Evolutionary conservation across 2,888 invertebrate genomes (phyloP).

Genomic region (Lepidonotus clava): DNA sequence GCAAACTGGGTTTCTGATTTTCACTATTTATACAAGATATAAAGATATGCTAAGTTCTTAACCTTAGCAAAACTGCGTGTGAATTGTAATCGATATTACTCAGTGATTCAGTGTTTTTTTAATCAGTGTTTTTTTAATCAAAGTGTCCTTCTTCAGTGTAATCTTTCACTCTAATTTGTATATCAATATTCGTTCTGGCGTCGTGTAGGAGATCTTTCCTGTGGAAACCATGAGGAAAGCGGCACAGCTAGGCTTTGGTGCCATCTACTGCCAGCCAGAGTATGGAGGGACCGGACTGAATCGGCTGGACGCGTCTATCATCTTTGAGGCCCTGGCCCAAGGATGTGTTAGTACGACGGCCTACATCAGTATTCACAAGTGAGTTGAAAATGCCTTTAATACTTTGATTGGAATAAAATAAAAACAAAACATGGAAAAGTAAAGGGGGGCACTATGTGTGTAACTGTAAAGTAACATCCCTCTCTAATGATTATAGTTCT

Average conservation of each 20-base stretch:
- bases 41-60: background rate
- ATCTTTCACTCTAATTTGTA: no score
- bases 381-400: conserved; percentile 60
- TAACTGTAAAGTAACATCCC: no score
- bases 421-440: background rate
- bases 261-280: conserved; percentile 82
- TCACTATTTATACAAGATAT: background rate
- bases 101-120: no score
- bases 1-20: no score
- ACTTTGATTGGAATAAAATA: background rate
- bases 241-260: conserved; percentile 83
- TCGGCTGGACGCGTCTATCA: conserved; percentile 82
- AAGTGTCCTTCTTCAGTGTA: no score
- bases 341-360: conserved; percentile 84
- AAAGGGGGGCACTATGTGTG: background rate
- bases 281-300: conserved; percentile 82
- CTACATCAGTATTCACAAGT: conserved; percentile 84
- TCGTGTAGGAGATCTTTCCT: conserved; percentile 82
- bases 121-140: no score
- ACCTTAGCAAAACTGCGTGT: no score
- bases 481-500: no score
- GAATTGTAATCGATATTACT: no score
- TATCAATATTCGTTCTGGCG: no score
- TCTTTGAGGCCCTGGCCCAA: conserved; percentile 83
- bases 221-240: conserved; percentile 82